Evolutionary conservation across 30 jellyfish, hydroid and myxozoan species (phyloP).

Genomic region (Nemopilema nomurai): DNA sequence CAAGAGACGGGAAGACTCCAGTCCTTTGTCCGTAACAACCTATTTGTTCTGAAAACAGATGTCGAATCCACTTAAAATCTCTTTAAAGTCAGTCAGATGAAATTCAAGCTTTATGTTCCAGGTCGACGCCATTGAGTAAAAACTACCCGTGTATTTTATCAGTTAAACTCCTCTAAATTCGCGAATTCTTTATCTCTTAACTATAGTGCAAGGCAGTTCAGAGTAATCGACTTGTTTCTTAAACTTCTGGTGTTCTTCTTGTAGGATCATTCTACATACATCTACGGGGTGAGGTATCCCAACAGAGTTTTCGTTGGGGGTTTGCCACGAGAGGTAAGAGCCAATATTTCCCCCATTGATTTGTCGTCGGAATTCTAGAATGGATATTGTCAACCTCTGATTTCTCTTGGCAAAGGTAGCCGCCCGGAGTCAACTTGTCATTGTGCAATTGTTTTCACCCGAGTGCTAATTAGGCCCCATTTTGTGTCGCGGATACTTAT

Average conservation of each 20-base stretch:
- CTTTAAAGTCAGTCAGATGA: too few relatives aligned
- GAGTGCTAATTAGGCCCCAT: not conserved
- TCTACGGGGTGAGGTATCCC: conserved; percentile 64
- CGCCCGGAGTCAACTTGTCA: not conserved
- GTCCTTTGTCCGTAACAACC: too few relatives aligned
- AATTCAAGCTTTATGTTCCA: too few relatives aligned
- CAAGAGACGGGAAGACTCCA: too few relatives aligned
- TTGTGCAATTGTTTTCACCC: not conserved
- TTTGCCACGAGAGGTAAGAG: conserved; percentile 64
- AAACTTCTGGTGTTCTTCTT: not conserved
- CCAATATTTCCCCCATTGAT: not conserved
- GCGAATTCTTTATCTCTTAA: too few relatives aligned
- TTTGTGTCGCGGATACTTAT: not conserved
- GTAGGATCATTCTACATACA: conserved; percentile 75
- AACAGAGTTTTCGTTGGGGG: conserved; percentile 83
- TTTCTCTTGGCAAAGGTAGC: not conserved
- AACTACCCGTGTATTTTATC: too few relatives aligned
- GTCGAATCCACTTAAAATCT: too few relatives aligned
- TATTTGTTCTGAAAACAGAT: too few relatives aligned
- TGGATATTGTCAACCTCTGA: not conserved
- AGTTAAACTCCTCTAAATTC: too few relatives aligned
- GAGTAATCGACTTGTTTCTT: not conserved
- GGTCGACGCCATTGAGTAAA: too few relatives aligned
- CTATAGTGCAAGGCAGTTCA: too few relatives aligned
- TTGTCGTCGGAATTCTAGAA: too few relatives aligned